Percentiles rank a stretch among this genome's conserved stretches.
phyloP scores from a whole-genome alignment of 2,888 invertebrate species.

The Erebia palarica region DNA sequence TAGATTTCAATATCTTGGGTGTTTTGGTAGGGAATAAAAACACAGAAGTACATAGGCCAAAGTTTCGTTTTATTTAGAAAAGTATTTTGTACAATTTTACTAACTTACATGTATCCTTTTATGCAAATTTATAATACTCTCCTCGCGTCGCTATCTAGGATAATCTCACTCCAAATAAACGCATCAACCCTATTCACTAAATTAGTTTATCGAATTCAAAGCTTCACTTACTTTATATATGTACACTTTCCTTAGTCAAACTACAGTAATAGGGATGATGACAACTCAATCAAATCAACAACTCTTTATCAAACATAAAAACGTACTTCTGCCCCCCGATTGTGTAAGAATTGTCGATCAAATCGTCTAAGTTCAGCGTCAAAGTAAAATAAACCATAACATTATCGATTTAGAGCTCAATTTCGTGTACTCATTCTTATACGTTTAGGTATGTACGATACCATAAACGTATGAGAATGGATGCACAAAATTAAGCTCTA shows the following conservation, averaged over 20 bases:
- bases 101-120: constrained; percentile 58
- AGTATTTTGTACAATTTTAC: constrained; percentile 79
- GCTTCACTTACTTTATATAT: constrained; percentile 59
- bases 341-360: too few species aligned
- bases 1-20: not conserved
- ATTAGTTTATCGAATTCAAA: constrained; percentile 62
- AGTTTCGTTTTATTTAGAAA: constrained; percentile 81
- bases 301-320: too few species aligned
- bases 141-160: constrained; percentile 32
- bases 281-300: too few species aligned
- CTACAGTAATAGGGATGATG: too few species aligned
- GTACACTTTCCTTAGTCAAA: constrained; percentile 46
- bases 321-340: too few species aligned
- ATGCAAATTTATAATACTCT: constrained; percentile 34
- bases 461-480: too few species aligned
- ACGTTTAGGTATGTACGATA: too few species aligned
- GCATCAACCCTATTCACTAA: constrained; percentile 48
- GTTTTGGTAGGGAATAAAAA: constrained; percentile 49
- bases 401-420: too few species aligned
- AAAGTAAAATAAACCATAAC: too few species aligned
- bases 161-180: constrained; percentile 61
- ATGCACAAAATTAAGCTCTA: too few species aligned
- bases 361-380: too few species aligned
- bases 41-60: constrained; percentile 72
- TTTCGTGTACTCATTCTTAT: too few species aligned